phyloP scores from a whole-genome alignment of 1,140 invertebrate species.

The Macrobrachium rosenbergii region DNA sequence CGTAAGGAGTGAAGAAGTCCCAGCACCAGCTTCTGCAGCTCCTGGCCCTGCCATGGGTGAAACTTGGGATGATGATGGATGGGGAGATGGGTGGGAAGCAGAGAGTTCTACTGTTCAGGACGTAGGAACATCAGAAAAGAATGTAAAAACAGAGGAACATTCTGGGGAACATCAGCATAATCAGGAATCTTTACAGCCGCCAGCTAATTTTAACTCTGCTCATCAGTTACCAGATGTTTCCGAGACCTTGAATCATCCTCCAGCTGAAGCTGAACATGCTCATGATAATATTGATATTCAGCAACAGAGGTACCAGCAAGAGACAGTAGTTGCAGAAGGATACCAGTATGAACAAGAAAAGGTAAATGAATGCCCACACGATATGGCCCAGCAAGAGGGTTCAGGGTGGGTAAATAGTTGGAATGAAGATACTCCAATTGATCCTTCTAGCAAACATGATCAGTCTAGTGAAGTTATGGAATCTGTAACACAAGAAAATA shows the following conservation, averaged over 20 bases:
- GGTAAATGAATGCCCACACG: too few relatives aligned
- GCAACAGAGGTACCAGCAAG: too few relatives aligned
- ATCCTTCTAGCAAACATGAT: too few relatives aligned
- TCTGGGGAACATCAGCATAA: neutral
- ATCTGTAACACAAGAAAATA: neutral
- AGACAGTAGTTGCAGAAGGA: too few relatives aligned
- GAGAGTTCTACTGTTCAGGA: conserved; percentile 15
- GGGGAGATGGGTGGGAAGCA: conserved; percentile 55
- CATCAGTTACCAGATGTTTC: neutral
- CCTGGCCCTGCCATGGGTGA: neutral
- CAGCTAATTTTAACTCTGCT: neutral
- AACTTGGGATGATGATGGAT: conserved; percentile 33
- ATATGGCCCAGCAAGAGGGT: too few relatives aligned
- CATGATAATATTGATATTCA: too few relatives aligned
- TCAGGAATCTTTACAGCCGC: neutral
- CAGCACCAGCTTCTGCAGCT: neutral
- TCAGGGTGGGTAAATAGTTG: neutral
- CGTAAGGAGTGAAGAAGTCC: neutral
- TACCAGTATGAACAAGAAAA: too few relatives aligned
- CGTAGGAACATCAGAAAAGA: neutral
- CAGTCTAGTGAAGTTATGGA: conserved; percentile 30
- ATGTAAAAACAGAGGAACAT: neutral
- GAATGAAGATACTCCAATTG: neutral
- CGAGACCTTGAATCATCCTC: too few relatives aligned
- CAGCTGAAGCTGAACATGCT: too few relatives aligned